These are phyloP conservation scores for Mythimna impura DNA, from an alignment of 2,888 invertebrate genomes.

Conservation along the genomic window DNA sequence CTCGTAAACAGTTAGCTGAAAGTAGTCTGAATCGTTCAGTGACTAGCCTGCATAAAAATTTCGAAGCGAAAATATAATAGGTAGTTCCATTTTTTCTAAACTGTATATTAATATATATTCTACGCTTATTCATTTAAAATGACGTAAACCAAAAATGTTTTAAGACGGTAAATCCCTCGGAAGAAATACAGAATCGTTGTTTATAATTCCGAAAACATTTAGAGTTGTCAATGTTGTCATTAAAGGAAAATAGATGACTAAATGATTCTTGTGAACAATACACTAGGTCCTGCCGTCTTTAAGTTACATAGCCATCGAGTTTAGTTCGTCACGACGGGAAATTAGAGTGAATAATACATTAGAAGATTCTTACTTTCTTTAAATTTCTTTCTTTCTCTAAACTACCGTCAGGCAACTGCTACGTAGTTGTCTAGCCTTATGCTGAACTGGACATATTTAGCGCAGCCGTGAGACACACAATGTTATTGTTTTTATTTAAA, in stretches of 20 bases:
- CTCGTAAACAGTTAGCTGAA: no score
- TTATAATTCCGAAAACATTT: slow-evolving; percentile 6
- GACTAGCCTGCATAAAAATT: no score
- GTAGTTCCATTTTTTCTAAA: no score
- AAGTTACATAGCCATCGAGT: neutral
- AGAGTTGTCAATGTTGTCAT: neutral
- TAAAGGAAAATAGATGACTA: slow-evolving; percentile 14
- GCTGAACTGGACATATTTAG: no score
- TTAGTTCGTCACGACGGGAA: slow-evolving; percentile 20
- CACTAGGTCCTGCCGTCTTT: neutral
- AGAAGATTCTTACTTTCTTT: slow-evolving; percentile 10
- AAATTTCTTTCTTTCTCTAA: no score
- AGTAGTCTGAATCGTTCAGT: no score
- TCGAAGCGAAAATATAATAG: no score
- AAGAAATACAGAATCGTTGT: neutral
- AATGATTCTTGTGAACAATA: neutral
- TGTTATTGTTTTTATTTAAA: no score
- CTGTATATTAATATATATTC: neutral
- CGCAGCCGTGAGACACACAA: no score
- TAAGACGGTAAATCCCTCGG: neutral
- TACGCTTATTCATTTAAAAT: neutral
- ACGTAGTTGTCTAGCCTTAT: no score
- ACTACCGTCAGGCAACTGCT: no score
- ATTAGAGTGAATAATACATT: slow-evolving; percentile 42
- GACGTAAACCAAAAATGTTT: neutral